phyloP scores from a whole-genome alignment of 2,797 vertebrate genomes.

The Alosa sapidissima region DNA sequence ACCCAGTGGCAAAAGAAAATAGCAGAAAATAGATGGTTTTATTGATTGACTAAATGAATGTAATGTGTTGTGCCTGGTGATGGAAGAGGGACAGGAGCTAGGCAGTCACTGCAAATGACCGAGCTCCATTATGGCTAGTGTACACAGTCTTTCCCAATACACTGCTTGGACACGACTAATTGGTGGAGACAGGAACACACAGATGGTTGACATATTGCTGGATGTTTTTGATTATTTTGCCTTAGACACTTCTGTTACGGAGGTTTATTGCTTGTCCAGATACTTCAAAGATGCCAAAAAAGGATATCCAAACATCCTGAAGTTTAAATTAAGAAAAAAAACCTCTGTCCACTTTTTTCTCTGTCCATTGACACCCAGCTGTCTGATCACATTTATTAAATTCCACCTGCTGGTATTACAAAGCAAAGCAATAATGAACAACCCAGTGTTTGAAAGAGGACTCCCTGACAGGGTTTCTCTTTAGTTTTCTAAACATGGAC shows the following conservation, averaged over 20 bases:
- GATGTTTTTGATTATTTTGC: slow-evolving; percentile 4
- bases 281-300: background rate
- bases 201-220: slow-evolving; percentile 14
- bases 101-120: background rate
- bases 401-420: background rate
- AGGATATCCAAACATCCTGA: background rate
- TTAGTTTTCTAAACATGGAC: background rate
- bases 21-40: background rate
- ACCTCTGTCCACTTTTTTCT: background rate
- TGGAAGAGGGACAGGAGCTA: background rate
- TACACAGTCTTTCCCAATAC: background rate
- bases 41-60: background rate
- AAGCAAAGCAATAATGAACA: too few species aligned
- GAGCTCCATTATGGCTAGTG: background rate
- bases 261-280: background rate
- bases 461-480: background rate
- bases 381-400: background rate
- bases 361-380: slow-evolving; percentile 3
- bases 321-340: background rate
- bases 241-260: background rate
- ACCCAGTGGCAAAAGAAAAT: background rate
- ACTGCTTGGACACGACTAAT: background rate
- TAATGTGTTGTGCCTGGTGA: background rate
- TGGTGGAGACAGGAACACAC: background rate
- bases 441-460: too few species aligned